Percentiles rank a stretch among this genome's conserved stretches.
These are phyloP conservation scores for Nannospalax galili DNA, from an alignment of 2,113 vertebrate species.

Conservation along the genomic window DNA sequence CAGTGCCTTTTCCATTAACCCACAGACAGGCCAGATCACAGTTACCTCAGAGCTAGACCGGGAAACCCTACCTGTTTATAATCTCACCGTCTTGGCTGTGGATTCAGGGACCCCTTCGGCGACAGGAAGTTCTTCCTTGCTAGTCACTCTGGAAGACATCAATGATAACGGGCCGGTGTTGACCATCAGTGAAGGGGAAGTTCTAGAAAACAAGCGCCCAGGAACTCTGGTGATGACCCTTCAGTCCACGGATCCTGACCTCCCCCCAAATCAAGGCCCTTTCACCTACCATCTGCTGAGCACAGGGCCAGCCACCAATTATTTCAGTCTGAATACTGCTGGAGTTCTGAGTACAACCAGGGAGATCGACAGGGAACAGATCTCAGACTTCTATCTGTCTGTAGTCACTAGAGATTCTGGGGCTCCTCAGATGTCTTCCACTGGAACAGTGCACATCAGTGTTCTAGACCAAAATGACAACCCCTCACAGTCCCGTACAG, in stretches of 20 bases:
- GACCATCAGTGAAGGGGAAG: slow-evolving; percentile 89
- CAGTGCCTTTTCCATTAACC: slow-evolving; percentile 94
- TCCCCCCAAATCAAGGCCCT: slow-evolving; percentile 97
- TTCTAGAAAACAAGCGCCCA: slow-evolving; percentile 95
- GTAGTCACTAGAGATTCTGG: slow-evolving; percentile 96
- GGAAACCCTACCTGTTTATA: slow-evolving; percentile 93
- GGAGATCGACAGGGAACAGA: slow-evolving; percentile 97
- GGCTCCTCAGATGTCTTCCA: slow-evolving; percentile 97
- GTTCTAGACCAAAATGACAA: slow-evolving; percentile 98
- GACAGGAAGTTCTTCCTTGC: slow-evolving; percentile 92
- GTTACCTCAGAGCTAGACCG: slow-evolving; percentile 94
- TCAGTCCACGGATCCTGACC: slow-evolving; percentile 92
- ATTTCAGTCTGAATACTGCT: slow-evolving; percentile 93
- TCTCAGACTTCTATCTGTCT: slow-evolving; percentile 93
- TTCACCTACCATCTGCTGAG: slow-evolving; percentile 93
- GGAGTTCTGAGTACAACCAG: slow-evolving; percentile 93
- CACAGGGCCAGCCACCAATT: slow-evolving; percentile 91
- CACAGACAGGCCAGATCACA: slow-evolving; percentile 96
- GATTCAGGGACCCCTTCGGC: slow-evolving; percentile 93
- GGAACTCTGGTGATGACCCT: slow-evolving; percentile 92
- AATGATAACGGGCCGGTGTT: slow-evolving; percentile 97
- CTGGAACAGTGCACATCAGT: slow-evolving; percentile 93
- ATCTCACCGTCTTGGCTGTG: slow-evolving; percentile 93
- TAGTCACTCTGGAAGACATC: slow-evolving; percentile 96
- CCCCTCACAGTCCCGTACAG: slow-evolving; percentile 93